Evolutionary conservation across 2,888 invertebrate species (phyloP).

Genomic region (Allophyes oxyacanthae): DNA sequence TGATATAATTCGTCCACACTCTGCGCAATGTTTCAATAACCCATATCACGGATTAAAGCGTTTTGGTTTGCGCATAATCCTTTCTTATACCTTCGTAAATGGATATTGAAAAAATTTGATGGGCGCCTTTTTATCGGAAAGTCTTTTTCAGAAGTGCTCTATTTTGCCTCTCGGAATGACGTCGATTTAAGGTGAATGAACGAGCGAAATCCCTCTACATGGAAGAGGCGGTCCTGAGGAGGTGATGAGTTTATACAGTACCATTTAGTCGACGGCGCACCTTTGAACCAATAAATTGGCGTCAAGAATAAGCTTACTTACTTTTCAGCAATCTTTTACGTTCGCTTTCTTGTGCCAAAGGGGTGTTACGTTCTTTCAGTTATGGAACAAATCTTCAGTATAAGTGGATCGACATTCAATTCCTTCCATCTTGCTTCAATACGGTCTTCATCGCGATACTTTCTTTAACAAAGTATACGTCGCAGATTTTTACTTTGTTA

Average conservation of each 20-base stretch:
- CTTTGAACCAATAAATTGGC: conserved; percentile 83
- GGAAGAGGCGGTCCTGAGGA: conserved; percentile 85
- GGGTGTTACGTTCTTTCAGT: conserved; percentile 58
- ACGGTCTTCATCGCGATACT: conserved; percentile 51
- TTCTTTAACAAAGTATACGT: conserved; percentile 34
- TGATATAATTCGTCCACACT: conserved; percentile 74
- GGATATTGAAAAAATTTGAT: conserved; percentile 87
- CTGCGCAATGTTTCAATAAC: conserved; percentile 79
- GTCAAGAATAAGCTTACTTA: conserved; percentile 73
- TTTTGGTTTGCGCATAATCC: conserved; percentile 83
- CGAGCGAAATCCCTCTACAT: conserved; percentile 85
- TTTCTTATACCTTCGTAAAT: conserved; percentile 84
- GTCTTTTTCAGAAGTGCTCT: conserved; percentile 84
- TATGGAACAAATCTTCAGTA: conserved; percentile 59
- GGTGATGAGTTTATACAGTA: conserved; percentile 87
- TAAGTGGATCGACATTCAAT: conserved; percentile 58
- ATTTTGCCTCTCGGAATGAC: conserved; percentile 86
- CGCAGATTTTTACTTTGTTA: conserved; percentile 26
- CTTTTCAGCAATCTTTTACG: conserved; percentile 71
- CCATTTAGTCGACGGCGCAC: conserved; percentile 84
- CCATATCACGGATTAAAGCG: conserved; percentile 82
- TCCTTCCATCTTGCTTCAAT: conserved; percentile 52
- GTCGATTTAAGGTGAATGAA: conserved; percentile 88
- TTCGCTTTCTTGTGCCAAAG: conserved; percentile 53
- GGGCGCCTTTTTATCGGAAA: conserved; percentile 83